phyloP scores from a whole-genome alignment of 92 coral and sea anemone genomes.

The Actinernus sp. region DNA sequence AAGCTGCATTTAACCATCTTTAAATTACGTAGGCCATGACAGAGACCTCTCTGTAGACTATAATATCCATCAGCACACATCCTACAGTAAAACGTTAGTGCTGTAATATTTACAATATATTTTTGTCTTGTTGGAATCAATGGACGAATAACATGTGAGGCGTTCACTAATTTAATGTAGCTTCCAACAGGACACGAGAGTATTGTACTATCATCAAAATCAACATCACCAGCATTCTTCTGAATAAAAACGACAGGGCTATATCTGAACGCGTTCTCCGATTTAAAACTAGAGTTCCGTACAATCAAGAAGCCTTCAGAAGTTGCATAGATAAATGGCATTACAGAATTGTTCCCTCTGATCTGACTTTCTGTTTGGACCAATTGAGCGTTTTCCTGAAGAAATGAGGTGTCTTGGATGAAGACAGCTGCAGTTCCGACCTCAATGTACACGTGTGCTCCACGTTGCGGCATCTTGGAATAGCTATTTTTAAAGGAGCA shows the following conservation, averaged over 20 bases:
- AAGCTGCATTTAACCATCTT: constrained; percentile 25
- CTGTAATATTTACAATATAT: constrained; percentile 36
- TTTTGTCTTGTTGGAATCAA: constrained; percentile 1
- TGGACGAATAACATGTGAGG: constrained; percentile 20
- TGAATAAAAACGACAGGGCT: constrained; percentile 9
- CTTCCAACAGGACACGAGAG: constrained; percentile 62
- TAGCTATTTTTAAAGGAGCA: constrained; percentile 55
- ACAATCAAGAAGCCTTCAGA: background rate
- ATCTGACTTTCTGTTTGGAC: no score
- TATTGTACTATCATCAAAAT: constrained; percentile 7
- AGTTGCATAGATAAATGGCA: constrained; percentile 3
- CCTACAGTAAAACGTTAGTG: constrained; percentile 36
- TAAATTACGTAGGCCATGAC: constrained; percentile 23
- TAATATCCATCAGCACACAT: constrained; percentile 54
- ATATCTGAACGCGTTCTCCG: background rate
- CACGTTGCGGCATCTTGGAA: constrained; percentile 1
- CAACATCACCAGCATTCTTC: constrained; percentile 56
- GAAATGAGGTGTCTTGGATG: constrained; percentile 2
- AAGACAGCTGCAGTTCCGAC: constrained; percentile 1
- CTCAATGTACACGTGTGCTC: constrained; percentile 3
- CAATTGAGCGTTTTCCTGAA: no score
- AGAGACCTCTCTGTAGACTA: constrained; percentile 57
- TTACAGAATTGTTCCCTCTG: no score
- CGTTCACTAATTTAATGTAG: constrained; percentile 45
- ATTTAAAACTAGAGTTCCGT: background rate